Evolutionary conservation across 30 jellyfish, hydroid and myxozoan genomes (phyloP).

Genomic region (Pseudorhiza aurosa): DNA sequence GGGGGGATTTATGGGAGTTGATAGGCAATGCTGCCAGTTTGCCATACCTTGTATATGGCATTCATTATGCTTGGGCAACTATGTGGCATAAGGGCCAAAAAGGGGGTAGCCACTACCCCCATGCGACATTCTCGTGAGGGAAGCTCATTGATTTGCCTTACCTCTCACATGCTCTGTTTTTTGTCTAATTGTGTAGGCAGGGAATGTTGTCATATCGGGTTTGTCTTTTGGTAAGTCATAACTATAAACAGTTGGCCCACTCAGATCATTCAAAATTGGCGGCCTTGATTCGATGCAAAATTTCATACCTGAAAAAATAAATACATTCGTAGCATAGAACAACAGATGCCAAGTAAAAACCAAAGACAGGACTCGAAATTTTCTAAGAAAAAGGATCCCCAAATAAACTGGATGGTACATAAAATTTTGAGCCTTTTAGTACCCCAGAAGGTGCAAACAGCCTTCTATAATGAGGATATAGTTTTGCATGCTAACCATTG

Average conservation of each 20-base stretch:
- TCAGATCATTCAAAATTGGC: constrained; percentile 23
- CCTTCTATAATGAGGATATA: too few relatives aligned
- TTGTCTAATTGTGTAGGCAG: constrained; percentile 68
- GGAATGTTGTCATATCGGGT: constrained; percentile 71
- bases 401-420: not conserved
- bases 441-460: too few relatives aligned
- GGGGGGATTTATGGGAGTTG: too few relatives aligned
- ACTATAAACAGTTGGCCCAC: constrained; percentile 67
- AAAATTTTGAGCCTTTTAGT: not conserved
- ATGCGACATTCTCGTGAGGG: too few relatives aligned
- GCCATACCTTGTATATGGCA: too few relatives aligned
- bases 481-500: too few relatives aligned
- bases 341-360: not conserved
- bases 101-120: too few relatives aligned
- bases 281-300: constrained; percentile 61
- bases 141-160: not conserved
- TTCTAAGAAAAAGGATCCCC: too few relatives aligned
- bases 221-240: constrained; percentile 56
- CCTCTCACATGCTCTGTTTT: constrained; percentile 69
- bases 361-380: too few relatives aligned
- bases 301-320: constrained; percentile 26
- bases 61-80: too few relatives aligned
- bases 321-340: not conserved
- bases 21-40: too few relatives aligned
- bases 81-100: too few relatives aligned